phyloP scores from a whole-genome alignment of 2,888 invertebrate genomes.

The Torymus aiolomorphi region DNA sequence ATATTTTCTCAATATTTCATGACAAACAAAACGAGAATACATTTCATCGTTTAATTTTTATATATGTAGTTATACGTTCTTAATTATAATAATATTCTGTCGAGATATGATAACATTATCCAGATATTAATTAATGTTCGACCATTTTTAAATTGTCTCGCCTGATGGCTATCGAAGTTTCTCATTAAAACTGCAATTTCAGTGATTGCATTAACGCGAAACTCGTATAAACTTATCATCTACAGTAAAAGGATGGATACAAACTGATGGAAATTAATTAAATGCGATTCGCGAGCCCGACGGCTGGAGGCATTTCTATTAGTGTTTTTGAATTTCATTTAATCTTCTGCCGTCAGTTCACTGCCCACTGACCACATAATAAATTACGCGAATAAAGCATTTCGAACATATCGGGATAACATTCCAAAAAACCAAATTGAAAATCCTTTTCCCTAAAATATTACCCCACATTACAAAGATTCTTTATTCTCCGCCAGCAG shows the following conservation, averaged over 20 bases:
- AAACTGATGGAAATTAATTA: constrained; percentile 18
- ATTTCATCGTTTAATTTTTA: too few relatives aligned
- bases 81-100: too few relatives aligned
- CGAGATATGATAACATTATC: background rate
- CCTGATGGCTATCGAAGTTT: constrained; percentile 13
- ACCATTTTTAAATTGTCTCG: background rate
- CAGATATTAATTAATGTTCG: constrained; percentile 12
- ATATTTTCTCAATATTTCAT: too few relatives aligned
- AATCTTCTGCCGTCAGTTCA: background rate
- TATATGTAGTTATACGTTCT: too few relatives aligned
- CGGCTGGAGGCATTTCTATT: background rate
- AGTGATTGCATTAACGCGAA: constrained; percentile 8
- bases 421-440: too few relatives aligned
- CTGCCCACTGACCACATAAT: background rate
- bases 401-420: too few relatives aligned
- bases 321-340: background rate
- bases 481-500: too few relatives aligned
- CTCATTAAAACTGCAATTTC: constrained; percentile 35
- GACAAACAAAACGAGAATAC: too few relatives aligned
- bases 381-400: too few relatives aligned
- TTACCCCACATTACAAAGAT: too few relatives aligned
- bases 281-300: background rate
- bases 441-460: too few relatives aligned
- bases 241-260: constrained; percentile 17
- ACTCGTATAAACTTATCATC: constrained; percentile 15